These are phyloP conservation scores for Palythoa grandis DNA, from an alignment of 92 coral and sea anemone genomes.

Conservation along the genomic window DNA sequence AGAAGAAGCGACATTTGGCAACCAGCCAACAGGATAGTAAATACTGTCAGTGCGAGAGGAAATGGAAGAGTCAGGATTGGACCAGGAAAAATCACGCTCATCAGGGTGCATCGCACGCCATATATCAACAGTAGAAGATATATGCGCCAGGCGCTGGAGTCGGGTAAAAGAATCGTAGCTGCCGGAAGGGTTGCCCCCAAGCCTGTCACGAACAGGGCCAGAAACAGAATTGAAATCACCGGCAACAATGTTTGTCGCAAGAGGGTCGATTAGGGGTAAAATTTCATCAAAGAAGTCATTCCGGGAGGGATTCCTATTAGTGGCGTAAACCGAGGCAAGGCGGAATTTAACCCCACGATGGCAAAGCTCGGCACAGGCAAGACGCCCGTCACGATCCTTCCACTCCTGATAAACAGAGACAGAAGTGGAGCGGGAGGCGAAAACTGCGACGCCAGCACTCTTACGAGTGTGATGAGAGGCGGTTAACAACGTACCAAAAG, in stretches of 20 bases:
- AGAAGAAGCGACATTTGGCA: neutral
- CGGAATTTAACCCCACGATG: neutral
- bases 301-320: neutral
- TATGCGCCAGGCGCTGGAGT: neutral
- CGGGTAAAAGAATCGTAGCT: neutral
- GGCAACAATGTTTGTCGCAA: neutral
- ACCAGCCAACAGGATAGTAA: neutral
- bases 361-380: slow-evolving; percentile 1
- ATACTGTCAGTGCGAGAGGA: slow-evolving; percentile 2
- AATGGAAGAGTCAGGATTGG: neutral
- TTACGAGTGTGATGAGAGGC: neutral
- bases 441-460: slow-evolving; percentile 6
- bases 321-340: slow-evolving; percentile 2
- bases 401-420: neutral
- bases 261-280: neutral
- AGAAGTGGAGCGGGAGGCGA: neutral
- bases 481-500: no score
- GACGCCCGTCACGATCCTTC: neutral
- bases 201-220: neutral
- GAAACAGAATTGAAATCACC: slow-evolving; percentile 31
- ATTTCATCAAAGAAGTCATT: neutral
- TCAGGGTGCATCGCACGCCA: slow-evolving; percentile 4
- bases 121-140: neutral
- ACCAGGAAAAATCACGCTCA: neutral
- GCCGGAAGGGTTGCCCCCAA: slow-evolving; percentile 21